phyloP scores from a whole-genome alignment of 2,888 invertebrate species.

The Mimachlamys varia region DNA sequence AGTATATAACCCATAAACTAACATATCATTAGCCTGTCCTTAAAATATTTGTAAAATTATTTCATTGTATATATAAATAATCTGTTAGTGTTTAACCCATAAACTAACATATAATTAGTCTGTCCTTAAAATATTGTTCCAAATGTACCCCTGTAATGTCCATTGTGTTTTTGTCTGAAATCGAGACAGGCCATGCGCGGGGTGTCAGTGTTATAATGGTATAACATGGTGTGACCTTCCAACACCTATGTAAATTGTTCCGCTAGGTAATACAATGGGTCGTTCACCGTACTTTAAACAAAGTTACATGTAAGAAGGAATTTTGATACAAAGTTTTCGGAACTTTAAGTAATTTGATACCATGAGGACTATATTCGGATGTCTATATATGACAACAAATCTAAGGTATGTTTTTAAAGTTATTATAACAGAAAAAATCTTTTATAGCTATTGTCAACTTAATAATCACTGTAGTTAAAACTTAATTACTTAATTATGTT shows the following conservation, averaged over 20 bases:
- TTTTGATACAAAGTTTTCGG: neutral
- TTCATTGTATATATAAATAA: too few relatives aligned
- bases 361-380: neutral
- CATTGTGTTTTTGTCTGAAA: neutral
- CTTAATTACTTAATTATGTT: too few relatives aligned
- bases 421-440: too few relatives aligned
- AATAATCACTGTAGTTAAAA: neutral
- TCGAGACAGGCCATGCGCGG: neutral
- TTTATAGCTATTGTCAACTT: neutral
- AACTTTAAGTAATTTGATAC: slow-evolving; percentile 14
- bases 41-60: neutral
- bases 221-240: neutral
- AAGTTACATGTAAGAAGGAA: neutral
- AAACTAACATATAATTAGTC: neutral
- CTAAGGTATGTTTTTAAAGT: neutral
- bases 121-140: neutral
- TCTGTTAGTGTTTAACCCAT: neutral
- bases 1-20: neutral
- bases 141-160: neutral
- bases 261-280: neutral
- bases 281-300: neutral
- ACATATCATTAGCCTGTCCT: neutral
- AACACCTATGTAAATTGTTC: neutral
- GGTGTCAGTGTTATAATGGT: neutral
- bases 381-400: neutral